phyloP scores from a whole-genome alignment of 2,113 vertebrate genomes.

The Saimiri boliviensis region DNA sequence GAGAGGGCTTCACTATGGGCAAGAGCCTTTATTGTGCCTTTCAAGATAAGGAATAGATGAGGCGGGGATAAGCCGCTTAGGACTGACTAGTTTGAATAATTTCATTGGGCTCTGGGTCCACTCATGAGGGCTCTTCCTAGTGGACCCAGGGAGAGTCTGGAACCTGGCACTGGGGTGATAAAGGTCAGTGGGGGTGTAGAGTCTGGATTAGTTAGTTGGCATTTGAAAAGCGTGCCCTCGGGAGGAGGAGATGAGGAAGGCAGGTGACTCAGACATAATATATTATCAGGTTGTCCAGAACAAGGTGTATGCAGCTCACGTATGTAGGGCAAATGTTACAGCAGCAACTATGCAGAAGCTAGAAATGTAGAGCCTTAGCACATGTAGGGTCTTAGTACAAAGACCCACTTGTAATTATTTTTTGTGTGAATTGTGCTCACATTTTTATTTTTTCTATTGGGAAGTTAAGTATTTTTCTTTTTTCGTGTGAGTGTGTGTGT shows the following conservation, averaged over 20 bases:
- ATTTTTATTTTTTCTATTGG: neutral
- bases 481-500: too few relatives aligned
- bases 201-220: neutral
- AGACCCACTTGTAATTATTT: neutral
- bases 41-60: neutral
- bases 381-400: neutral
- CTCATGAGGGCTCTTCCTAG: too few relatives aligned
- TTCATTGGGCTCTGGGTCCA: neutral
- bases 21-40: neutral
- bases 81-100: neutral
- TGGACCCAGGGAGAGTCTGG: too few relatives aligned
- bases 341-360: neutral
- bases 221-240: neutral
- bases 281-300: neutral
- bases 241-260: neutral
- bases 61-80: neutral
- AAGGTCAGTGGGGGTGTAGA: neutral
- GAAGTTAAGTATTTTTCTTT: neutral
- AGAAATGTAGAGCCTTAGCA: neutral
- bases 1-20: neutral
- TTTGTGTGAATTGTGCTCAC: neutral
- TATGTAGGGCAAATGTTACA: neutral
- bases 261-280: slow-evolving; percentile 3
- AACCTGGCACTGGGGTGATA: neutral
- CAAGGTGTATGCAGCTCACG: neutral